phyloP scores from a whole-genome alignment of 2,797 vertebrate genomes.

The Meriones psammophilus region DNA sequence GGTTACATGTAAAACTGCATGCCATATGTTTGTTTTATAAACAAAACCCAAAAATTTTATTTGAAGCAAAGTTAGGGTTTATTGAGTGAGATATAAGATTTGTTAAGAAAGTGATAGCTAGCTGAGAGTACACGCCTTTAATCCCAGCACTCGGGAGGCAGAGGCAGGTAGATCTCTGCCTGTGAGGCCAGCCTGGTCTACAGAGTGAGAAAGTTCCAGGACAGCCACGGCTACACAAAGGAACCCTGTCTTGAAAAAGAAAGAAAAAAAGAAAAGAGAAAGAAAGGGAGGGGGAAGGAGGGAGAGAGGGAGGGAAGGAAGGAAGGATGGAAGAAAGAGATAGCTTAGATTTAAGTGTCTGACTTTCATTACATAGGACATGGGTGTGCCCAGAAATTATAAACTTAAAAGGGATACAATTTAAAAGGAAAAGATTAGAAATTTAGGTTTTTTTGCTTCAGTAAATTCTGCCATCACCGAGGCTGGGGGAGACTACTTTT shows the following conservation, averaged over 20 bases:
- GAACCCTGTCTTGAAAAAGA: background rate
- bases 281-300: background rate
- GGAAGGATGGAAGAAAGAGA: background rate
- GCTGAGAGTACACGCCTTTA: background rate
- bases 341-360: background rate
- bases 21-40: background rate
- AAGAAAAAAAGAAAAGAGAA: background rate
- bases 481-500: background rate
- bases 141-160: background rate
- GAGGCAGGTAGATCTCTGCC: background rate
- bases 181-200: background rate
- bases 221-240: background rate
- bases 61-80: background rate
- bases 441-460: background rate
- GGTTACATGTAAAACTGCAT: background rate
- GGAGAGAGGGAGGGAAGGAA: background rate
- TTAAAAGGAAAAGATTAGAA: background rate
- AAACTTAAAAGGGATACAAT: background rate
- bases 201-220: background rate
- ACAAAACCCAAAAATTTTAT: conserved; percentile 42
- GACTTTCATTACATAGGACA: background rate
- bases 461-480: background rate
- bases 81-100: background rate
- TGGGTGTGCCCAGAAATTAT: background rate
- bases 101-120: background rate